Evolutionary conservation across 2,888 invertebrate genomes (phyloP), one percentile per base, ranked within the genome.

Genomic region (Campoletis raptor): DNA sequence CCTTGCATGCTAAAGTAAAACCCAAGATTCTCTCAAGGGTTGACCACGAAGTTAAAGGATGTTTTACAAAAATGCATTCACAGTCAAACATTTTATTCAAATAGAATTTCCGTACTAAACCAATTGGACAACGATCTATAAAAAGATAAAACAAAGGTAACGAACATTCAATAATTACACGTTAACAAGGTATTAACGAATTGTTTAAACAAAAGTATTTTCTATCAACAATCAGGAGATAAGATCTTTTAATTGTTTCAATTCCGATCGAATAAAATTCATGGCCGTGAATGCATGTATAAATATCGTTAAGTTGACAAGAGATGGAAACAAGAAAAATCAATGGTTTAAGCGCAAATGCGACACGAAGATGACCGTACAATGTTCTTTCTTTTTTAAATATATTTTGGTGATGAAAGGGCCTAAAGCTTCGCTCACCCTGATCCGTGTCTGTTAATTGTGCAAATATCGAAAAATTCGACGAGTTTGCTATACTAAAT

Each of bases 351-450:
- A 67, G 54, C 45, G 45, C 36, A 54, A 78, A 61, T 57, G 66
- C 52, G 72, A 73, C 73, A 57, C 73, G 72, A 66, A 48, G 67
- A 73, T 81, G 73, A 73, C 42, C 40, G 15, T 73, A 54, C 21
- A 64, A 48, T 48, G 7, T 61, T 72, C 64, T 24, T 79, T 72
- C 42, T 40, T 61, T 42, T 72, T 52, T 81, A 30, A 2, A 54
- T 42, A 80, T 87, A 86, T 85, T 85, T 85, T 72, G 83, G 78
- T 77, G 67, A 73, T 78, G 81, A 64, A 88, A 85, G 87, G 87
- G 87, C 88, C 88, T 88, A 88, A 87, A 87, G 67, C 80, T 85
- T 80, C 61, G 67, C 66, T 81, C 69, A 78, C 66, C 77, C 67
- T 83, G 69, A 81, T 81, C 57, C 81, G 87, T 73, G 69, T 81